phyloP scores from a whole-genome alignment of 2,113 vertebrate genomes.

The Myiagra hebetior region DNA sequence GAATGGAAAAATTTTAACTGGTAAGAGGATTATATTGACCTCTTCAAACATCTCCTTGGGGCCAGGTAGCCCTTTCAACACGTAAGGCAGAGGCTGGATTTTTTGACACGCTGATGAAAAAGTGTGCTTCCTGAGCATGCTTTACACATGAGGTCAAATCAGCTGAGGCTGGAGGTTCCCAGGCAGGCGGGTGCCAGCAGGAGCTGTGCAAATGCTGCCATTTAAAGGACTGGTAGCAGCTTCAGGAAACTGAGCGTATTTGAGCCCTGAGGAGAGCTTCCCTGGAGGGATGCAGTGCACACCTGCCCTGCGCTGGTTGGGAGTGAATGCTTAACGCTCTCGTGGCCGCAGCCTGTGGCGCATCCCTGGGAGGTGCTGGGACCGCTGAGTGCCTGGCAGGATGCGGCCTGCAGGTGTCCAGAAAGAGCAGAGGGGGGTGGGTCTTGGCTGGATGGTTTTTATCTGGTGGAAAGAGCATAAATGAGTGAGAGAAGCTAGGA shows the following conservation, averaged over 20 bases:
- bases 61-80: background rate
- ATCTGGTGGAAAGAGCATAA: background rate
- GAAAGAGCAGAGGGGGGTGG: background rate
- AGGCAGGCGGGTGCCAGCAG: background rate
- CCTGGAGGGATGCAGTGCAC: background rate
- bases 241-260: background rate
- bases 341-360: fast-evolving
- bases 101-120: background rate
- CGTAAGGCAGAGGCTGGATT: background rate
- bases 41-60: background rate
- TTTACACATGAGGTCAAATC: background rate
- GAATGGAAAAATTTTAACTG: background rate
- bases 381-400: background rate
- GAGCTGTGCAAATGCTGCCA: background rate
- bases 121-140: background rate
- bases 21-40: background rate
- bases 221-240: background rate
- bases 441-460: background rate
- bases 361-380: background rate
- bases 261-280: slow-evolving; percentile 1
- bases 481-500: background rate
- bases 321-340: background rate
- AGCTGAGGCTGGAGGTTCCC: background rate
- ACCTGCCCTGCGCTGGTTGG: background rate
- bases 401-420: background rate